Evolutionary conservation across 2,113 vertebrate genomes (phyloP), one percentile per base, ranked within the genome.

Genomic region (Melanostigma gelatinosum): DNA sequence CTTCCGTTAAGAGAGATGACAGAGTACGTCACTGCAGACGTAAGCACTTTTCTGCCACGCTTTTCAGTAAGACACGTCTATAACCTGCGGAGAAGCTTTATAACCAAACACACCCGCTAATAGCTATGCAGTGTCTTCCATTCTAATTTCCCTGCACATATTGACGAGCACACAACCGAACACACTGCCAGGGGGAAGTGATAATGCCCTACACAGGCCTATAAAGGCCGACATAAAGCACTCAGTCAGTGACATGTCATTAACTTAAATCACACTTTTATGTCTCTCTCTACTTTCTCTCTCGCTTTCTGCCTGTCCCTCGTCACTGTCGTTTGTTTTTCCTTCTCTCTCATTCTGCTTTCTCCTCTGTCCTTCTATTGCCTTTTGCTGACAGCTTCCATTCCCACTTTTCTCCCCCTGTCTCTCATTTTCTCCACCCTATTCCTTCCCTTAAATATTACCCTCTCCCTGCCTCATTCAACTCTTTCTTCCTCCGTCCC

Each of bases 211-310:
- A 72, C 86, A 84, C 86, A 75, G 83, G 71, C 77, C 89, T 80
- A 90, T 92, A 91, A 90, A 85, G 85, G 62, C 86, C 22, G 71
- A 83, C 90, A 91, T 91, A 93, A 93, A 93, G 87, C 76, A 92
- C 84, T 88, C 91, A 83, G 82, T 85, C 82, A 83, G 84, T 92
- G 91, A 91, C 91, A 92, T 82, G 86, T 87, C 89, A 91, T 93
- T 88, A 93, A 88, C 91, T 92, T 93, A 93, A 93, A 94, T 94
- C 93, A 93, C 90, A 88, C 85, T 93, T 93, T 93, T 91, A 91
- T 94, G 89, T 89, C 86, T 84, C 88, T 85, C 80, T 80, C 80
- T 71, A 80, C 79, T 70, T 54, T 88, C 88, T 88, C 68, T 11
- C 75, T 70, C 72, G 70, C 27, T 81, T 81, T 73, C 83, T 29